Evolutionary conservation across 2,113 vertebrate species (phyloP), one percentile per base, ranked within the genome.

Genomic region (Anguilla rostrata): DNA sequence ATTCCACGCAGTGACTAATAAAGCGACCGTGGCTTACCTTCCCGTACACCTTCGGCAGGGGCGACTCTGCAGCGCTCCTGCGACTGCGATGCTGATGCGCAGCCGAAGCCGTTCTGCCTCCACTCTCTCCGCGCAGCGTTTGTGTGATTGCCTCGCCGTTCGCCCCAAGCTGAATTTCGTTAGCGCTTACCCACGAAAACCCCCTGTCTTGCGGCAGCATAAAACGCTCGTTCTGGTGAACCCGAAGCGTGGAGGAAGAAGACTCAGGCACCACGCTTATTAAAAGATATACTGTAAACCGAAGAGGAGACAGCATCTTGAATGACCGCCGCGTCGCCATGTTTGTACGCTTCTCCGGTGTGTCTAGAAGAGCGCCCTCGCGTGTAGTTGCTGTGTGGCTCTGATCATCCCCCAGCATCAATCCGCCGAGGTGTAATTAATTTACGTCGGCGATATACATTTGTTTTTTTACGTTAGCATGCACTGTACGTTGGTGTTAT

Each of bases 31-130:
- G 3, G 63, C 56, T 93, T 95, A 96, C 95, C 95, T 92, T 92
- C 15, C 95, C 94, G 91, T 96, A 96, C 92, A 96, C 95, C 92
- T 94, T 94, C 0, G 94, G 95, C 92, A 93, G 89, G 87, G 93
- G 85, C 40, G 94, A 82, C 46, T 92, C 93, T 0, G 90, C 92
- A 0, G 88, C 20, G 88, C 94, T 94, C 89, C 95, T 79, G 56
- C 94, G 94, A 84, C 80, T 90, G 81, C 94, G 93, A 83, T 90
- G 91, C 83, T 78, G 91, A 7, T 78, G 80, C 86, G 78, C 83
- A 29, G 83, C 88, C 83, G 88, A 89, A 86, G 86, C 86, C 86
- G 84, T 88, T 60, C 90, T 89, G 91, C 88, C 90, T 88, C 89
- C 81, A 15, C 92, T 40, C n/a, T 88, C 90, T 29, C 87, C 22